Evolutionary conservation across 2,797 vertebrate genomes (phyloP).

Genomic region (Clarias fuscus): DNA sequence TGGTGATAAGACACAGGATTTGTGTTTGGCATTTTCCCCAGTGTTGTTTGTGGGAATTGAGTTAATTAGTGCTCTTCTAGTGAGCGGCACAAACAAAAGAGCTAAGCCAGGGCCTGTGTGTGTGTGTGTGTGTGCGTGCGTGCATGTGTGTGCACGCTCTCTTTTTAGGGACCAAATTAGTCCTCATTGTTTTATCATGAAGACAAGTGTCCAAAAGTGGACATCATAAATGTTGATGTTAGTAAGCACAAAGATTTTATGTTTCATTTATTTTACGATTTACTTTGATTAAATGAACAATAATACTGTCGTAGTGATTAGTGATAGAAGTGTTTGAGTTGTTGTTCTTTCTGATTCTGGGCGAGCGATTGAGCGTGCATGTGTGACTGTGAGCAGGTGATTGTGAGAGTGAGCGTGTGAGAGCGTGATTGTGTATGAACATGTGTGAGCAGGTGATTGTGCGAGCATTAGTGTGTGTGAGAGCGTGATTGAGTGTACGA

Average conservation of each 20-base stretch:
- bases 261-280: too few relatives aligned
- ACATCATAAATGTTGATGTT: background rate
- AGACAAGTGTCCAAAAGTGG: background rate
- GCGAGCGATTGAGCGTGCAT: background rate
- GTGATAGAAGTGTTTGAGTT: background rate
- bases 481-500: too few relatives aligned
- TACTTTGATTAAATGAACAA: background rate
- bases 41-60: constrained; percentile 63
- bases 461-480: background rate
- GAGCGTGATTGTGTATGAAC: too few relatives aligned
- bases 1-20: constrained; percentile 39
- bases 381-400: background rate
- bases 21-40: constrained; percentile 32
- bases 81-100: constrained; percentile 54
- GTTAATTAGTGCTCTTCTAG: constrained; percentile 63
- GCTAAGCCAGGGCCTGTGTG: constrained; percentile 23
- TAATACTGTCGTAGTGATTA: background rate
- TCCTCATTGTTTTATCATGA: background rate
- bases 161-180: constrained; percentile 19
- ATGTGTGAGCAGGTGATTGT: background rate
- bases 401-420: background rate
- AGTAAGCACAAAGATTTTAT: background rate
- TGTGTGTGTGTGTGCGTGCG: constrained; percentile 46
- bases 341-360: background rate
- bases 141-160: constrained; percentile 44